Evolutionary conservation across 2,888 invertebrate genomes (phyloP).

Genomic region (Clusia tigrina): DNA sequence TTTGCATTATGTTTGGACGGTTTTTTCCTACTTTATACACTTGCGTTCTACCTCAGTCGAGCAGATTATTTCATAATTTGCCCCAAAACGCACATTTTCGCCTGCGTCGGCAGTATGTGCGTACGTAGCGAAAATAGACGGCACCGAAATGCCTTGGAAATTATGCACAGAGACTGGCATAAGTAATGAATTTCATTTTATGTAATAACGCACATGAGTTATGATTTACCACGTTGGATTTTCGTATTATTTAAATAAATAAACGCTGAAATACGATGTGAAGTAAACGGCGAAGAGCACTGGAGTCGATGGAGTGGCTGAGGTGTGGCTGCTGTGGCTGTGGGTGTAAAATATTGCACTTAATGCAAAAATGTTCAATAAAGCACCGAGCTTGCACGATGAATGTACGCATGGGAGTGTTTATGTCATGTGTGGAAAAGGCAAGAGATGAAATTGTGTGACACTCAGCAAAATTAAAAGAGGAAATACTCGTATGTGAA

Average conservation of each 20-base stretch:
- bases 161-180: constrained; percentile 28
- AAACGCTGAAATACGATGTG: constrained; percentile 10
- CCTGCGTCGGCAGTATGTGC: constrained; percentile 16
- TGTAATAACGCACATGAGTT: constrained; percentile 13
- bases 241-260: constrained; percentile 21
- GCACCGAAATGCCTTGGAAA: constrained; percentile 10
- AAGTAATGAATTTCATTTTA: constrained; percentile 32
- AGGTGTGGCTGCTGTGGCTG: neutral
- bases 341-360: neutral
- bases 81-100: constrained; percentile 39
- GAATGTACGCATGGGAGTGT: too few relatives aligned
- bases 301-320: neutral
- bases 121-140: neutral
- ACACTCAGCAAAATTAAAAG: too few relatives aligned
- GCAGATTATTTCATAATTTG: constrained; percentile 42
- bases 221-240: neutral
- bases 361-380: too few relatives aligned
- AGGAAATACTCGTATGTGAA: too few relatives aligned
- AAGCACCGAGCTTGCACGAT: too few relatives aligned
- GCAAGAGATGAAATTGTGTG: too few relatives aligned
- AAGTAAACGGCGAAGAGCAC: neutral
- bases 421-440: too few relatives aligned
- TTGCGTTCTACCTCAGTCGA: constrained; percentile 8
- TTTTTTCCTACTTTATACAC: constrained; percentile 1
- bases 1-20: constrained; percentile 27